These are phyloP conservation scores for Dicrostonyx torquatus DNA, from an alignment of 2,797 vertebrate genomes.

Conservation along the genomic window DNA sequence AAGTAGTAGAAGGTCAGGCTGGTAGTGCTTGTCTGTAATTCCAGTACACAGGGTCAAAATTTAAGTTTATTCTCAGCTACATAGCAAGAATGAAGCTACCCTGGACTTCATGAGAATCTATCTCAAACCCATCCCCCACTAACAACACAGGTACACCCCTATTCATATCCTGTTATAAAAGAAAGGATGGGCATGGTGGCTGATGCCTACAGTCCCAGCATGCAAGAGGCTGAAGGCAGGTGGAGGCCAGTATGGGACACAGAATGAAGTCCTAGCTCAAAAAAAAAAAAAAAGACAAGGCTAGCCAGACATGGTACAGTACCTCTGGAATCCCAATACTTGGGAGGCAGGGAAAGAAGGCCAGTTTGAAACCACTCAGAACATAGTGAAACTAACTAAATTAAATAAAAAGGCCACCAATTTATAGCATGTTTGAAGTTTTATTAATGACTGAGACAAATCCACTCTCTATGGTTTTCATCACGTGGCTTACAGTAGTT, in stretches of 20 bases:
- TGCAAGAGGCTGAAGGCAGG: neutral
- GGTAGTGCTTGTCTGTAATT: neutral
- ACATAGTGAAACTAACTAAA: neutral
- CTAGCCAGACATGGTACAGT: too few relatives aligned
- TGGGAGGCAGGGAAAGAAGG: neutral
- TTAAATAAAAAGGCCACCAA: neutral
- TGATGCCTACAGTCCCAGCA: neutral
- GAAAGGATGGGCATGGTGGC: neutral
- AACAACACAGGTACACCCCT: neutral
- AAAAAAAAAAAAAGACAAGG: neutral
- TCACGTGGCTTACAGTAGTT: neutral
- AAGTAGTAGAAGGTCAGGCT: neutral
- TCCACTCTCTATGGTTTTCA: neutral
- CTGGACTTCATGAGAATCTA: neutral
- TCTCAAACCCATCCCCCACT: neutral
- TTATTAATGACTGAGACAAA: slow-evolving; percentile 34
- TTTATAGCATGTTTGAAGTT: slow-evolving; percentile 30
- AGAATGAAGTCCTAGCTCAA: neutral
- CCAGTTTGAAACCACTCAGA: neutral
- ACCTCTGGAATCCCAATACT: neutral
- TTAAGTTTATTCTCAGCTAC: neutral
- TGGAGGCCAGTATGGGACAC: neutral
- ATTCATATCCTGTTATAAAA: neutral
- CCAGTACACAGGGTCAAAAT: neutral
- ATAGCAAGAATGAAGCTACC: neutral